Base-by-base conservation (phyloP, 2,113 vertebrate genomes). In the Cryptotis parvus region DNA sequence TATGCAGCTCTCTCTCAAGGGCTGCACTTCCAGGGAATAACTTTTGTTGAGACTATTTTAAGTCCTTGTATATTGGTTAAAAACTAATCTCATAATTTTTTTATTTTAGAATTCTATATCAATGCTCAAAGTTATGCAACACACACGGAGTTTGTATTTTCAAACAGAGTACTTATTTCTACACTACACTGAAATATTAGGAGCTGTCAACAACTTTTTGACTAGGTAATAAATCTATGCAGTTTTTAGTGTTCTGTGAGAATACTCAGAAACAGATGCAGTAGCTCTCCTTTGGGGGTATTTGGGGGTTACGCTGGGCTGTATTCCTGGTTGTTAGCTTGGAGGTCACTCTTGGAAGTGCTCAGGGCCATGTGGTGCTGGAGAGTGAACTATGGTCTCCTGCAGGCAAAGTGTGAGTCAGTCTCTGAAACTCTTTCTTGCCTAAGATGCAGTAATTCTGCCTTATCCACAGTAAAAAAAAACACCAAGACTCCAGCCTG, bases 191-290 rank as follows among this genome's bases (percentile, higher is more conserved):
- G 31, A 92, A 22, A 52, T 76, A 35, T 92, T 82, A 18, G 45
- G 65, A 68, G 29, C 76, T 91, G 52, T 77, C 49, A 63, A 70
- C 74, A 91, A 72, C 26, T 14, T 84, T 77, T 73, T 91, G 52
- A 33, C n/a, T 74, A n/a, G 58, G 9, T 74, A 75, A 58, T 78
- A 10, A 79, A 68, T 90, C 68, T 52, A 43, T 75, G 33, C 61
- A 73, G 6, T 82, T 91, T 91, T 95, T 3, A 1, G n/a, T 63
- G 39, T 37, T 74, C 27, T 11, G 49, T 55, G 78, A 41, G 78
- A 55, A 90, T 41, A 35, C 35, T 77, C 20, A 89, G 52, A 52
- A 85, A 39, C 20, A 72, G 41, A 52, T 69, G 22, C 4, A 39
- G 10, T 68, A 43, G 26, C n/a, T 9, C 16, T 58, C 5, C 24